Evolutionary conservation across 2,113 vertebrate genomes (phyloP), one percentile per base, ranked within the genome.

Genomic region (Podilymbus podiceps): DNA sequence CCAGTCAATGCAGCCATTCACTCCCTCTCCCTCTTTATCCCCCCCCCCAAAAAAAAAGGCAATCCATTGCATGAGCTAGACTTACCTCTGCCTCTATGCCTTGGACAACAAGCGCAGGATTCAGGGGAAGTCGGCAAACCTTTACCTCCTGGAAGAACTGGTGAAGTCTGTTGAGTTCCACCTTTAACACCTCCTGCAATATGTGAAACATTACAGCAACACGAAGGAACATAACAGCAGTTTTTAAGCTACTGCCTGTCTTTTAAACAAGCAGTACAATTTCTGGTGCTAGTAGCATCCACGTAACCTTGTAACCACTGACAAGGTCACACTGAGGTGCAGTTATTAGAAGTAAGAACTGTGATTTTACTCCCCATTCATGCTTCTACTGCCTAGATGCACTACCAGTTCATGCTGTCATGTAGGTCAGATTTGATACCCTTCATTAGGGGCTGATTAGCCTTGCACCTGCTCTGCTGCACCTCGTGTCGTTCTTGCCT

Each of bases 101-200:
- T 93, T 87, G 97, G 50, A 98, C 81, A 35, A 90, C 76, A 0
- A 97, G 81, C 0, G 96, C 91, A 0, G 98, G 98, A 80, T 96
- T 97, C 90, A 98, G 83, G n/a, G 98, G 98, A 73, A 98, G 97
- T 53, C 93, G 95, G 40, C 98, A 98, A 28, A 90, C 24, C 44
- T 96, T 95, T 22, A 95, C 87, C 74, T 95, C 94, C 78, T 97
- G 95, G 94, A 98, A 98, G 79, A 98, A 98, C 66, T 82, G 88
- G 49, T 98, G 90, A 28, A 98, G 91, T 64, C 83, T 96, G 58
- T 63, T 31, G 33, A 98, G 93, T 74, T 98, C 98, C 83, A 80
- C 62, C 7, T 95, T 76, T n/a, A 98, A 92, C 38, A 98, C 86
- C 27, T 98, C 98, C 98, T 98, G 95, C 66, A 71, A 90, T 76